Base-by-base conservation (phyloP, 2,888 invertebrate genomes). In the Phyto melanocephala region DNA sequence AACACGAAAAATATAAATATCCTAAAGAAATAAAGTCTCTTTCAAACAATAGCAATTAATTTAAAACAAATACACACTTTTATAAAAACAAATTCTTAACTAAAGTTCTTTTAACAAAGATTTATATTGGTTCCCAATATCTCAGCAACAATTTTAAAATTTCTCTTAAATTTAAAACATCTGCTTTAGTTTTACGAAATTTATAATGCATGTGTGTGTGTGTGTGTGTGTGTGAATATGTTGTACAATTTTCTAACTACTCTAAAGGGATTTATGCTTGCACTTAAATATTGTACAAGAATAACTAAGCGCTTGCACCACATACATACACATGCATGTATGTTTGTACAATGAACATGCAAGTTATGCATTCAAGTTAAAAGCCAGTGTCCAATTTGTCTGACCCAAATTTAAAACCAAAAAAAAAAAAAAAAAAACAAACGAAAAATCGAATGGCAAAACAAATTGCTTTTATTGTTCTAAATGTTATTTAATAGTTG, bases 241-340 rank as follows among this genome's bases (percentile, higher is more conserved):
- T 56, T 56, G 17, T 6, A 60, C 22, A 76, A 47, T 60, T 52
- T 24, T 24, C 42, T 24, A 63, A 70, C 42, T 52, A 15, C 77
- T 77, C 52, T 17, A 45, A 77, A 77, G 77, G 70, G 77, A 77
- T 77, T 77, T 54, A 68, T 76, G 68, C 68, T 5, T 33, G 68
- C 76, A 77, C 67, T 77, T 62, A 60, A 68, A 68, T 60, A 60
- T 77, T 52, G 68, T 52, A 35, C 60, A 50, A 28, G 50, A 22
- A 15, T 37, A 68, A 33, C 20, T 28, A 42, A 45, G 28, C 5
- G 20, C 24, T 28, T 52, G n/a, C 40, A 11, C 40, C n/a, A 45
- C 45, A 50, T 50, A 13, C 22, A 50, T 4, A 5, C 13, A 8
- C 60, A n/a, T n/a, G 56, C 8, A 20, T 15, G 35, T 13, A 17